Evolutionary conservation across 2,797 vertebrate species (phyloP), one percentile per base, ranked within the genome.

Genomic region (Liasis olivaceus): DNA sequence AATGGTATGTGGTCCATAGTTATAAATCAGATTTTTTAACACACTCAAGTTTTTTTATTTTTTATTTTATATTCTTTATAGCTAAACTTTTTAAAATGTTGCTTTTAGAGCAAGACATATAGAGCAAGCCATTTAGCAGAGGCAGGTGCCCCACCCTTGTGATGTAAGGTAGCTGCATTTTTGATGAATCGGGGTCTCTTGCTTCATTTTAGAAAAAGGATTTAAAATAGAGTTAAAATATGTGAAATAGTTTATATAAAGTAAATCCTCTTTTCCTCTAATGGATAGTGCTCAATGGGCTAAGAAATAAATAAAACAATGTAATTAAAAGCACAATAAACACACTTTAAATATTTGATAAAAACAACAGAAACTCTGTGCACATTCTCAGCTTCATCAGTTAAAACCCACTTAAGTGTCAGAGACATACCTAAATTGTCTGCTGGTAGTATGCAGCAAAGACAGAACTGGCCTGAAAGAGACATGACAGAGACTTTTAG

Each of bases 1-100:
- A 92, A 99, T 99, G 99, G 99, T 99, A 94, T 1, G 98, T 95
- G 66, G 84, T 89, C 84, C 12, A 11, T 90, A 51, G 8, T 77
- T 63, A 36, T n/a, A 12, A 64, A 54, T 2, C n/a, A 88, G 77
- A 11, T 36, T 47, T 15, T 2, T 66, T 66, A 47, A 1, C 88
- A 89, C 22, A n/a, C 93, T 17, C 66, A 36, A 3, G 7, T 42
- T 24, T 81, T 42, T 42, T 17, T 42, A 17, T 42, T 42, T 42
- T 77, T 60, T 60, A 17, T 60, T 47, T 81, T 24, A 0, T 81
- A 47, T 47, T 8, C 9, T 81, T 47, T 47, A 81, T 81, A 81
- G 20, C 51, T 54, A 54, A 54, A 54, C 51, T 54, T 54, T 9
- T 54, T 54, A 54, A 47, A 81, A 47, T 47, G 12, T 22, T 47